A percentile compares a stretch with the other conserved stretches of the same genome.
Conservation (phyloP, 1,140 invertebrate species). For the Mercenaria mercenaria region DNA sequence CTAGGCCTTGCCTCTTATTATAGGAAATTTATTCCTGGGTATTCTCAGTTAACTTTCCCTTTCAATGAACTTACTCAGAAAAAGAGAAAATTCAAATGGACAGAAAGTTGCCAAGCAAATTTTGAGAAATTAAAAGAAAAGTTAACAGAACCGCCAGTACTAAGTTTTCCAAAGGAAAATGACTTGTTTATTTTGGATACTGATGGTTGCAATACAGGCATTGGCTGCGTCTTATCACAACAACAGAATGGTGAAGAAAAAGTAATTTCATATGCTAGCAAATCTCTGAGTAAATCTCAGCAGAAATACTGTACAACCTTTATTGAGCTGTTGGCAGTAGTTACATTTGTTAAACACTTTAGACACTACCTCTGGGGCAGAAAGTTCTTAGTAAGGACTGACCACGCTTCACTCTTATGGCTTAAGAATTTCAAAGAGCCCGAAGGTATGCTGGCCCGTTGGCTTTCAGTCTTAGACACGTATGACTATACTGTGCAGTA, state of each 20-base stretch:
- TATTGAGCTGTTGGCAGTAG: constrained; percentile 56
- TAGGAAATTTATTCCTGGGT: too few relatives aligned
- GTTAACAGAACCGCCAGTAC: not conserved
- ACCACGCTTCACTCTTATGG: constrained; percentile 39
- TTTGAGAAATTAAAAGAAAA: constrained; percentile 19
- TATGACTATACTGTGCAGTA: not conserved
- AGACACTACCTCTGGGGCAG: constrained; percentile 14
- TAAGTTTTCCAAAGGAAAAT: constrained; percentile 8
- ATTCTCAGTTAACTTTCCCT: not conserved
- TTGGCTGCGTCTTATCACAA: not conserved
- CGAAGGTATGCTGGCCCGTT: not conserved
- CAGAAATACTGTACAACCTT: not conserved
- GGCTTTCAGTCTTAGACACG: not conserved
- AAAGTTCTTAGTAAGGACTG: constrained; percentile 35
- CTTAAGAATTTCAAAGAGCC: not conserved
- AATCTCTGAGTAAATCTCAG: not conserved
- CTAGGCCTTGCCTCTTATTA: not conserved
- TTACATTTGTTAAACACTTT: constrained; percentile 25
- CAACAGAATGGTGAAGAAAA: not conserved
- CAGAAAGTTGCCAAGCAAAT: not conserved
- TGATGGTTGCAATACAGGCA: not conserved
- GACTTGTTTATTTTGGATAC: constrained; percentile 16
- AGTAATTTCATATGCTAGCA: not conserved
- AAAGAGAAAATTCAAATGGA: not conserved
- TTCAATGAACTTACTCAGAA: not conserved